Conservation (phyloP, 2,888 invertebrate species). For the Ochropacha duplaris region DNA sequence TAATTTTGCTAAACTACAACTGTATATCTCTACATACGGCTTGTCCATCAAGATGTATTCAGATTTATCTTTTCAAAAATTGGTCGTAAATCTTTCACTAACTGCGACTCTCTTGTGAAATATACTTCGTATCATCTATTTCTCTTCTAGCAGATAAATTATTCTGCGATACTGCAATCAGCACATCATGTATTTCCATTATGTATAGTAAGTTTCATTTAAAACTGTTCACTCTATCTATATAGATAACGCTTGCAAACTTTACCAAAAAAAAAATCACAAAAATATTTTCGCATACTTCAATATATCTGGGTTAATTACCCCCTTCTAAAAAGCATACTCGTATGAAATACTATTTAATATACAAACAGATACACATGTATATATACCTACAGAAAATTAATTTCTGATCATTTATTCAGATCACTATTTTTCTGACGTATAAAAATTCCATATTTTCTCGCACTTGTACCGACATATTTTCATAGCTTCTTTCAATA, state of each 20-base stretch:
- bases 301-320: slow-evolving; percentile 50
- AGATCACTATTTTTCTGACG: slow-evolving; percentile 75
- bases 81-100: slow-evolving; percentile 15
- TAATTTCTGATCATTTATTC: slow-evolving; percentile 75
- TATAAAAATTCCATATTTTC: slow-evolving; percentile 65
- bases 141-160: slow-evolving; percentile 34
- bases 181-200: slow-evolving; percentile 77
- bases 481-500: slow-evolving; percentile 76
- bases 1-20: too few species aligned
- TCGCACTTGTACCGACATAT: slow-evolving; percentile 72
- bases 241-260: slow-evolving; percentile 31
- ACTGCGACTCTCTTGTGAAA: slow-evolving; percentile 48
- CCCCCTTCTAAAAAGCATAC: slow-evolving; percentile 45
- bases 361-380: slow-evolving; percentile 72
- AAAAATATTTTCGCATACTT: slow-evolving; percentile 6
- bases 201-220: slow-evolving; percentile 16
- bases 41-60: background rate
- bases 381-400: slow-evolving; percentile 67
- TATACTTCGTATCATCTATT: slow-evolving; percentile 48
- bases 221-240: slow-evolving; percentile 21
- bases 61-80: background rate
- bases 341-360: slow-evolving; percentile 59
- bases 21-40: too few species aligned
- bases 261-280: slow-evolving; percentile 12
- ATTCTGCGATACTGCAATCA: slow-evolving; percentile 52